Percentiles rank a stretch among this genome's conserved stretches.
phyloP scores from a whole-genome alignment of 2,888 invertebrate genomes.

The Neocrepidodera transversa region DNA sequence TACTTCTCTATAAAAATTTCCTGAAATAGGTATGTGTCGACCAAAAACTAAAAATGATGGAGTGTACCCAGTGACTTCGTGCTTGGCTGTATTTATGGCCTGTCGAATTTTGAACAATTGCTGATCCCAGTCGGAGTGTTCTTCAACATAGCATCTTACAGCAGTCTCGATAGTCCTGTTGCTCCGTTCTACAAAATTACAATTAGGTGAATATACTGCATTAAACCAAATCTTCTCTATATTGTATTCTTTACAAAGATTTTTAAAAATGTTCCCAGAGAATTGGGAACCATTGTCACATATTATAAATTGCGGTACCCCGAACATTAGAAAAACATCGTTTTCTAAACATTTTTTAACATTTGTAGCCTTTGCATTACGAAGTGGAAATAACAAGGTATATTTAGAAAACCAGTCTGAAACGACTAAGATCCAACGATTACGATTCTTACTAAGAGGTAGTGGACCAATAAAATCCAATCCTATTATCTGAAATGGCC shows the following conservation, averaged over 20 bases:
- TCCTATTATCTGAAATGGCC: conserved; percentile 28
- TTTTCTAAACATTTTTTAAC: conserved; percentile 16
- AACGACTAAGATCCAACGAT: conserved; percentile 32
- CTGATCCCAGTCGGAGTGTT: conserved; percentile 33
- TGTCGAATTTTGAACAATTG: conserved; percentile 40
- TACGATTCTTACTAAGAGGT: conserved; percentile 25
- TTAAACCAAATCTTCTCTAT: no score
- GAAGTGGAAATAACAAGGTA: conserved; percentile 20
- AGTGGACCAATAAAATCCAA: conserved; percentile 32
- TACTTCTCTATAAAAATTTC: conserved; percentile 30
- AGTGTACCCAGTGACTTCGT: conserved; percentile 43
- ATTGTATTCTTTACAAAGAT: no score
- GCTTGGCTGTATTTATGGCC: conserved; percentile 44
- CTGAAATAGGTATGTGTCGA: no score
- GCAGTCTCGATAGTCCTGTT: no score
- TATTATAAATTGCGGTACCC: conserved; percentile 25
- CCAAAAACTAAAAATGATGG: no score
- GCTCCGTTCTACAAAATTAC: no score
- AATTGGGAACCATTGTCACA: conserved; percentile 42
- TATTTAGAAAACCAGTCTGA: conserved; percentile 27
- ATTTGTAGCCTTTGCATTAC: conserved; percentile 14
- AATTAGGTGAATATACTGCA: no score
- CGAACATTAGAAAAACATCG: conserved; percentile 36
- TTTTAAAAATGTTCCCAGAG: no score
- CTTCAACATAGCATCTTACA: no score